phyloP scores from a whole-genome alignment of 1,140 invertebrate species.

The Drosophila bipectinata region DNA sequence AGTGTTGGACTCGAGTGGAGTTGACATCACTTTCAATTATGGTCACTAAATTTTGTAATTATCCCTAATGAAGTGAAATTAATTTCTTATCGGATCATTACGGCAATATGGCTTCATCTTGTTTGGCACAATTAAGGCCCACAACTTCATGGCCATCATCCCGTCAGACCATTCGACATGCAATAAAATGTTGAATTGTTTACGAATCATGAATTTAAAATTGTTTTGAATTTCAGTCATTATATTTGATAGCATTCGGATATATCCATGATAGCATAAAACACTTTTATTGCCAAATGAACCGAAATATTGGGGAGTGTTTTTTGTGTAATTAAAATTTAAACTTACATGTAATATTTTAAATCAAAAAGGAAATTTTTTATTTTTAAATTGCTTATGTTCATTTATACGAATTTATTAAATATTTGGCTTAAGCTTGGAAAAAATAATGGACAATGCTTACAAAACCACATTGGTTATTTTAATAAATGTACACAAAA shows the following conservation, averaged over 20 bases:
- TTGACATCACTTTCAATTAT: constrained; percentile 44
- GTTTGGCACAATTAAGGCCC: constrained; percentile 21
- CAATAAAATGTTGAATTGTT: constrained; percentile 30
- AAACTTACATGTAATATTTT: too few species aligned
- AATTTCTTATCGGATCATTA: constrained; percentile 46
- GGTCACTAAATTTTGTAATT: constrained; percentile 33
- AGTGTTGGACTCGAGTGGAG: constrained; percentile 25
- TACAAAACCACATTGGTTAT: too few species aligned
- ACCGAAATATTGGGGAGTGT: too few species aligned
- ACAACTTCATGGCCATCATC: constrained; percentile 23
- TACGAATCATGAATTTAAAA: constrained; percentile 19
- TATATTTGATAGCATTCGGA: not conserved
- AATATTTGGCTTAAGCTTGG: too few species aligned
- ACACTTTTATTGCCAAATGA: too few species aligned
- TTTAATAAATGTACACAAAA: too few species aligned
- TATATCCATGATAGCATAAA: not conserved
- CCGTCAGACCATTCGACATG: constrained; percentile 2
- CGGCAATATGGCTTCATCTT: constrained; percentile 36
- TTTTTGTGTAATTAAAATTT: too few species aligned
- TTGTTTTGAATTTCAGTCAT: not conserved
- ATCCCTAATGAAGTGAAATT: constrained; percentile 36
- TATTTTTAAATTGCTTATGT: too few species aligned
- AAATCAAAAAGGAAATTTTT: too few species aligned
- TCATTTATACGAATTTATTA: not conserved
- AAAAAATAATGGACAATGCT: too few species aligned